A percentile compares a stretch with the other conserved stretches of the same genome.
Conservation (phyloP, 1,140 invertebrate species). For the Rhagoletis pomonella region DNA sequence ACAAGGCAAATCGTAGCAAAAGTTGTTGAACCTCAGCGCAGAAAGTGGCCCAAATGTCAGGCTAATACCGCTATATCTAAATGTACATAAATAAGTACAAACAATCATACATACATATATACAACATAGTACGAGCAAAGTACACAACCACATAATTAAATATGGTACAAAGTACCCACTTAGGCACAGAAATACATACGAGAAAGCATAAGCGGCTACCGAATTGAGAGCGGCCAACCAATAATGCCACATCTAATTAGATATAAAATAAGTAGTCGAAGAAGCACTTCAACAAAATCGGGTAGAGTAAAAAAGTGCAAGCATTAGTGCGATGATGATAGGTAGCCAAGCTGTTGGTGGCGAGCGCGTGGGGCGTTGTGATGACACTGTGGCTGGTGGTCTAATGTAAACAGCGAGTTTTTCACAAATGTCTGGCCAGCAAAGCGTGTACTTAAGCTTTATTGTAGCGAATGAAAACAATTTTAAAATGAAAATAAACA, state of each 20-base stretch:
- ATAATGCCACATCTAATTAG: slow-evolving; percentile 52
- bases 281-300: slow-evolving; percentile 36
- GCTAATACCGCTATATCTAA: not conserved
- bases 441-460: not conserved
- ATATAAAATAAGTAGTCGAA: slow-evolving; percentile 47
- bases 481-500: slow-evolving; percentile 34
- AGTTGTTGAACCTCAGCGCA: slow-evolving; percentile 35
- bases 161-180: not conserved
- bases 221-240: slow-evolving; percentile 30
- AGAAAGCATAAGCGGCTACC: not conserved
- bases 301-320: not conserved
- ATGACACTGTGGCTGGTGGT: not conserved
- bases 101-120: not conserved
- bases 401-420: not conserved
- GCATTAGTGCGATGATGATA: not conserved
- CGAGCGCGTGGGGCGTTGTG: not conserved
- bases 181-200: not conserved
- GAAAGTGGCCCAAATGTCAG: slow-evolving; percentile 43
- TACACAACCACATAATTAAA: not conserved
- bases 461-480: slow-evolving; percentile 20
- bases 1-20: slow-evolving; percentile 42
- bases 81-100: not conserved
- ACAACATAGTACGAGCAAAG: not conserved
- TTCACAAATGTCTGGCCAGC: slow-evolving; percentile 2
- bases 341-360: not conserved